Conservation (phyloP, 1,140 invertebrate species). For the Drosophila pruinosa region DNA sequence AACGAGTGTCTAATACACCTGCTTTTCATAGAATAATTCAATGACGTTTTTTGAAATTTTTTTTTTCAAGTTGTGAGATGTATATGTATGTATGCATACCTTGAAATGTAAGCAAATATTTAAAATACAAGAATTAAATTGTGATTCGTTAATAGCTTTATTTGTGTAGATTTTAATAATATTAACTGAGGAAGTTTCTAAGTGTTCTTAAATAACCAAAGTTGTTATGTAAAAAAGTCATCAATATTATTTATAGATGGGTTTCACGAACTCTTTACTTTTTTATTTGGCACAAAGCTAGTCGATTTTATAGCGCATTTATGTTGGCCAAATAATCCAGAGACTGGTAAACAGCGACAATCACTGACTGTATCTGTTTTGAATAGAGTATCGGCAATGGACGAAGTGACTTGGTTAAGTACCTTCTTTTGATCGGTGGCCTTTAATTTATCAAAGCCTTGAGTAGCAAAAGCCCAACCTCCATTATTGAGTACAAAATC, state of each 20-base stretch:
- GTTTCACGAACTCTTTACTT: slow-evolving; percentile 45
- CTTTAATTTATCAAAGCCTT: slow-evolving; percentile 73
- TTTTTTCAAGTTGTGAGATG: too few relatives aligned
- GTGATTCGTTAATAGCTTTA: too few relatives aligned
- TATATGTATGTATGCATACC: too few relatives aligned
- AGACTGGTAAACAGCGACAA: slow-evolving; percentile 56
- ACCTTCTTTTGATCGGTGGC: slow-evolving; percentile 64
- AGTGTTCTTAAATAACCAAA: too few relatives aligned
- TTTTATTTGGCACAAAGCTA: slow-evolving; percentile 70
- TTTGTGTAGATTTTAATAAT: too few relatives aligned
- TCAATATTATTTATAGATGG: not conserved
- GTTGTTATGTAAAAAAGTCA: too few relatives aligned
- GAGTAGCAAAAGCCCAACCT: slow-evolving; percentile 75
- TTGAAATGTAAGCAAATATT: too few relatives aligned
- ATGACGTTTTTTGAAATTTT: too few relatives aligned
- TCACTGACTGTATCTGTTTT: slow-evolving; percentile 75
- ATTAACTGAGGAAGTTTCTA: too few relatives aligned
- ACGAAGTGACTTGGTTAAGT: slow-evolving; percentile 54
- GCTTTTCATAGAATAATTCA: too few relatives aligned
- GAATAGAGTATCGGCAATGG: slow-evolving; percentile 73
- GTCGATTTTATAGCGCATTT: slow-evolving; percentile 70
- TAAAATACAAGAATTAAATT: too few relatives aligned
- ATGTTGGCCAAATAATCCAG: slow-evolving; percentile 69
- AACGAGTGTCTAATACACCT: too few relatives aligned
- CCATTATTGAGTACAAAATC: slow-evolving; percentile 76